Evolutionary conservation across 2,888 invertebrate genomes (phyloP).

Genomic region (Julus scandinavius): DNA sequence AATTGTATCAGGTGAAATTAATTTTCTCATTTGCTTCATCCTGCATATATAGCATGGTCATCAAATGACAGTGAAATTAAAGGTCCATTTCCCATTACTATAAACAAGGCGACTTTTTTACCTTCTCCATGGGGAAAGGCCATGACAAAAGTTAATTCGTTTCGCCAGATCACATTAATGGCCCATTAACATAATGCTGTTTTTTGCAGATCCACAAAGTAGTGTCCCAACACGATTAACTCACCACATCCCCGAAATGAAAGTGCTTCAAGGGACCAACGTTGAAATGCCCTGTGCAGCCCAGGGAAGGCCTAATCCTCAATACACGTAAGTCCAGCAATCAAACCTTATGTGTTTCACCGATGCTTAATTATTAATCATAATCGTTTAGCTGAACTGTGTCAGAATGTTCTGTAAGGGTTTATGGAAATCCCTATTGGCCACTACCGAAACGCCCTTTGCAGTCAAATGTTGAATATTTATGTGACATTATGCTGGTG

Average conservation of each 20-base stretch:
- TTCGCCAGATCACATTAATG: slow-evolving; percentile 44
- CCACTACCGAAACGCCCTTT: too few relatives aligned
- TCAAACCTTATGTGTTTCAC: background rate
- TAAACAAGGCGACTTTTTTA: background rate
- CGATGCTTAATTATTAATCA: background rate
- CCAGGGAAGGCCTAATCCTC: slow-evolving; percentile 54
- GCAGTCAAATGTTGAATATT: too few relatives aligned
- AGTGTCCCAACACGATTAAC: slow-evolving; percentile 59
- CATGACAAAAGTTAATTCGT: slow-evolving; percentile 38
- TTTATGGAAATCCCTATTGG: background rate
- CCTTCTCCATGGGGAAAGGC: background rate
- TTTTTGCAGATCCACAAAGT: slow-evolving; percentile 58
- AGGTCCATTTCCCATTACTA: background rate
- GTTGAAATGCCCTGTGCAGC: slow-evolving; percentile 56
- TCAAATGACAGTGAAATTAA: background rate
- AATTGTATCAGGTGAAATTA: slow-evolving; percentile 59
- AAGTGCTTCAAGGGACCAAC: slow-evolving; percentile 53
- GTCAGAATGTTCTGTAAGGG: background rate
- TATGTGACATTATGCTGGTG: too few relatives aligned
- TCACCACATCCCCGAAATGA: slow-evolving; percentile 54
- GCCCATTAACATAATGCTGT: slow-evolving; percentile 22
- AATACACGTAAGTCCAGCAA: slow-evolving; percentile 52
- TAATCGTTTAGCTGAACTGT: background rate
- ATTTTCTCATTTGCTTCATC: background rate
- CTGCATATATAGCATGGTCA: slow-evolving; percentile 18